Base-by-base conservation (phyloP, 2,888 invertebrate genomes). In the Drosophila hawaiiensis region DNA sequence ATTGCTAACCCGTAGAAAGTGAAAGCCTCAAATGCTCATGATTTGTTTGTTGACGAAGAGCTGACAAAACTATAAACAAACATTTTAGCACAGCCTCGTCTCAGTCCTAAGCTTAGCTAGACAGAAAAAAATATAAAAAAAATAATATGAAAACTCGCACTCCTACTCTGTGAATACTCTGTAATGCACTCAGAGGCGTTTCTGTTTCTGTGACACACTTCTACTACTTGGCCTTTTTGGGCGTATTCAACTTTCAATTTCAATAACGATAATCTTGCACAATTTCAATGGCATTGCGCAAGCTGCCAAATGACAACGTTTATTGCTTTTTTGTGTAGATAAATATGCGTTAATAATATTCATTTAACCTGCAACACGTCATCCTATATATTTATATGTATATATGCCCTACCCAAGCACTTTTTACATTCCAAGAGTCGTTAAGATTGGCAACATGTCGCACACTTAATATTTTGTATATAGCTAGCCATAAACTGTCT, bases 381-480 rank as follows among this genome's bases (percentile, higher is more conserved):
- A 64, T 62, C 41, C 47, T 14, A 25, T 50, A 39, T 65, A 41
- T 50, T 41, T 47, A 25, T 49, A 28, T 62, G 52, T 65, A 47
- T 39, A 33, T 47, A 35, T 50, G 62, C 10, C 54, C 31, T 70
- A 54, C 53, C 53, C 56, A 72, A 71, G 68, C 53, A 60, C 74
- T 68, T 73, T 72, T 75, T 70, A 62, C 54, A 76, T 58, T 65
- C 64, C 66, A 64, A 67, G 41, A 35, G 74, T 63, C 73, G 63
- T 85, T 89, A 63, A 76, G 59, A 74, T 81, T 73, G 84, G 47
- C 74, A 43, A 68, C 89, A 62, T 71, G 78, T 78, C 78, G 91
- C 76, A 90, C 90, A 89, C 87, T 86, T 83, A 81, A 90, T 85
- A 80, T 70, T 69, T 56, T 80, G 47, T 47, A 49, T 53, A 54